Evolutionary conservation across 2,797 vertebrate species (phyloP).

Genomic region (Takifugu ocellatus): DNA sequence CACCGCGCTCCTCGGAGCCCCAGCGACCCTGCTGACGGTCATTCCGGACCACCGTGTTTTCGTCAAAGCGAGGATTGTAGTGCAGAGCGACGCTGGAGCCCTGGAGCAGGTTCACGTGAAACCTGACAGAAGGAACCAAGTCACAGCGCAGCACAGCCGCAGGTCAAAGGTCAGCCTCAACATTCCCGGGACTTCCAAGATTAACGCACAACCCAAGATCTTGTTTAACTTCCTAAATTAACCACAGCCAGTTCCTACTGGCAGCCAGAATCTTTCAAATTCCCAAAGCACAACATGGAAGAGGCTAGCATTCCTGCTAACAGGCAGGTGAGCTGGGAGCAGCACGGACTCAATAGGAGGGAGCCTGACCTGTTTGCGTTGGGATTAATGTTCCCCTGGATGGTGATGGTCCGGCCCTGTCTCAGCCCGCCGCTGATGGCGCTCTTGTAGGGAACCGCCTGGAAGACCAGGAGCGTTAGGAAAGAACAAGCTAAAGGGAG

Average conservation of each 20-base stretch:
- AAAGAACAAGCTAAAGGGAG: background rate
- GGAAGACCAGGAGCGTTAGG: background rate
- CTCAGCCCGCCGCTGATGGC: conserved; percentile 64
- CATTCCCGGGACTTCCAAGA: background rate
- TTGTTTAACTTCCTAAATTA: too few species aligned
- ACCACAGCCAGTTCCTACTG: too few species aligned
- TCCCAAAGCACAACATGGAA: background rate
- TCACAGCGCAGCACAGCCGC: background rate
- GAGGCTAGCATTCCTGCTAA: background rate
- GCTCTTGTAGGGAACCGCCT: conserved; percentile 67
- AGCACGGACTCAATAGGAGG: too few species aligned
- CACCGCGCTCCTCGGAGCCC: conserved; percentile 66
- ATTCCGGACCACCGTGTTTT: conserved; percentile 72
- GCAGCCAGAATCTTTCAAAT: too few species aligned
- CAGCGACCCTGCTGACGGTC: conserved; percentile 44
- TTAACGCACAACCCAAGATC: background rate
- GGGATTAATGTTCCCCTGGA: conserved; percentile 61
- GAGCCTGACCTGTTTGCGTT: conserved; percentile 52
- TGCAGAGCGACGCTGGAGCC: conserved; percentile 67
- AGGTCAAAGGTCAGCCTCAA: background rate
- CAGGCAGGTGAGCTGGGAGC: too few species aligned
- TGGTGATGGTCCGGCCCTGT: conserved; percentile 60
- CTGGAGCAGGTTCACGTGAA: conserved; percentile 63
- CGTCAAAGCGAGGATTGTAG: conserved; percentile 72
- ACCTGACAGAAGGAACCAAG: conserved; percentile 42